A percentile compares a stretch with the other conserved stretches of the same genome.
Evolutionary conservation across 2,113 vertebrate species (phyloP).

Genomic region (Eretmochelys imbricata): DNA sequence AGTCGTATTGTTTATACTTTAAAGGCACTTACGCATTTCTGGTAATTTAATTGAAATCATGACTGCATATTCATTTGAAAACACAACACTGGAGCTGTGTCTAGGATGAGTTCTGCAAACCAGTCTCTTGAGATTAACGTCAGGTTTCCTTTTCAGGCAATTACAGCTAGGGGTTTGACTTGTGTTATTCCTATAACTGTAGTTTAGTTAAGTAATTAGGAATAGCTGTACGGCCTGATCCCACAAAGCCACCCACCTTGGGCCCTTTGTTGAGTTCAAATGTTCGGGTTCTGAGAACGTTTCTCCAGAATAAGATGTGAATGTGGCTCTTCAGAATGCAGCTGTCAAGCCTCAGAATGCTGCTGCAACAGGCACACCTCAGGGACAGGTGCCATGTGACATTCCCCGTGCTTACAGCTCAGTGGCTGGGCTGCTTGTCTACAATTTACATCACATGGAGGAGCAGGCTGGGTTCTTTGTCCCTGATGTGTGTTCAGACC

Average conservation of each 20-base stretch:
- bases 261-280: neutral
- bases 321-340: rapidly evolving
- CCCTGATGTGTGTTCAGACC: neutral
- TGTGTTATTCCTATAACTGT: neutral
- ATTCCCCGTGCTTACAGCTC: too few species aligned
- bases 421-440: neutral
- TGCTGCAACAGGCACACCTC: neutral
- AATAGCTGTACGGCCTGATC: neutral
- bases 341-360: neutral
- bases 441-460: neutral
- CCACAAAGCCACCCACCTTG: neutral
- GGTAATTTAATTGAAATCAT: constrained; percentile 69
- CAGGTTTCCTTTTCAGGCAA: constrained; percentile 59
- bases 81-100: constrained; percentile 39
- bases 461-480: neutral
- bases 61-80: constrained; percentile 56
- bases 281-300: neutral
- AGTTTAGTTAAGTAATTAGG: neutral
- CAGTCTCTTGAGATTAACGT: constrained; percentile 11
- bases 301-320: neutral
- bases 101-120: constrained; percentile 45
- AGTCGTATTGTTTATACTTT: neutral
- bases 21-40: constrained; percentile 67
- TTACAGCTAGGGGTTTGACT: neutral
- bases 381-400: neutral